These are phyloP conservation scores for Globodera rostochiensis DNA, from an alignment of 1,140 invertebrate genomes.

Conservation along the genomic window DNA sequence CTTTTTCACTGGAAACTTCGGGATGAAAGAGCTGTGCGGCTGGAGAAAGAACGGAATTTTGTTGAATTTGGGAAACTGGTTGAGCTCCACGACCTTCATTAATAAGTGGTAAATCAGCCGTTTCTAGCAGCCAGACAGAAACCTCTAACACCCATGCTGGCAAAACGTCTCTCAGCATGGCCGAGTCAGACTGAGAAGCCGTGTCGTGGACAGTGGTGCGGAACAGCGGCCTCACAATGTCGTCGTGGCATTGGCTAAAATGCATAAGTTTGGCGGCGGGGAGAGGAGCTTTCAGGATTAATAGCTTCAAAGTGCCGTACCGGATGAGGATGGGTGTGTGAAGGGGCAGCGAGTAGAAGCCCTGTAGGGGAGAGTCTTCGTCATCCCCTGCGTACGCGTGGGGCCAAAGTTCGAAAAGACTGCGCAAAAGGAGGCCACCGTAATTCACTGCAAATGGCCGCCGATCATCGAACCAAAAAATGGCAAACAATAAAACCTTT, in stretches of 20 bases:
- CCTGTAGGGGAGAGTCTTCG: slow-evolving; percentile 73
- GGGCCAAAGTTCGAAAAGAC: slow-evolving; percentile 93
- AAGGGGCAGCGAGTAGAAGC: slow-evolving; percentile 86
- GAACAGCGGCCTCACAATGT: slow-evolving; percentile 71
- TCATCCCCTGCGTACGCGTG: slow-evolving; percentile 68
- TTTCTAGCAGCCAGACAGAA: no score
- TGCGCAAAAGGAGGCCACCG: slow-evolving; percentile 88
- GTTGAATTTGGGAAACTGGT: slow-evolving; percentile 89
- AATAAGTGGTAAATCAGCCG: no score
- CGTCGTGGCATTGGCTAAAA: slow-evolving; percentile 35
- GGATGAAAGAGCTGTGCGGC: slow-evolving; percentile 84
- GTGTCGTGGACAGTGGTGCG: slow-evolving; percentile 87
- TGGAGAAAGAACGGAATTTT: slow-evolving; percentile 96
- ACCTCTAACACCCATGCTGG: slow-evolving; percentile 82
- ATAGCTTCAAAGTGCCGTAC: slow-evolving; percentile 66
- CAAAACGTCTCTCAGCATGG: slow-evolving; percentile 87
- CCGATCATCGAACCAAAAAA: not conserved
- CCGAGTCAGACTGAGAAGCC: slow-evolving; percentile 89
- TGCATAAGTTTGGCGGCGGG: not conserved
- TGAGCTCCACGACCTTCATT: slow-evolving; percentile 67
- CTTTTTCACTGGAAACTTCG: slow-evolving; percentile 86
- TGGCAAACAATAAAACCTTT: slow-evolving; percentile 72
- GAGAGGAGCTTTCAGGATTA: no score
- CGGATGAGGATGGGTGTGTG: slow-evolving; percentile 96
- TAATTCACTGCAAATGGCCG: slow-evolving; percentile 78